A percentile compares a stretch with the other conserved stretches of the same genome.
phyloP scores from a whole-genome alignment of 2,113 vertebrate species.

The Naja naja region DNA sequence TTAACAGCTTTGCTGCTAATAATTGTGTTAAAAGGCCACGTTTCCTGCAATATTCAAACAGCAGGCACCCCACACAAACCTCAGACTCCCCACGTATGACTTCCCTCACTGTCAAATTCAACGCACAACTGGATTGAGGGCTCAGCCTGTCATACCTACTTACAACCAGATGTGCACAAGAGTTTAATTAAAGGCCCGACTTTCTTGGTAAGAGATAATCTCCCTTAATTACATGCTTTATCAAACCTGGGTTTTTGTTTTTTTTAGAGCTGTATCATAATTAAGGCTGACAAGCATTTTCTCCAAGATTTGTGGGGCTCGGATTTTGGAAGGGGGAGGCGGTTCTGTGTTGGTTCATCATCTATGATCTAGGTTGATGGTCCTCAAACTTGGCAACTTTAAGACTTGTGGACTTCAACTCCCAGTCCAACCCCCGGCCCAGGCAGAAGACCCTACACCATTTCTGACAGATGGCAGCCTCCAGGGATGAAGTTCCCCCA shows the following conservation, averaged over 20 bases:
- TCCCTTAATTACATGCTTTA: constrained; percentile 64
- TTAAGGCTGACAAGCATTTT: constrained; percentile 51
- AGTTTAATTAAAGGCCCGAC: constrained; percentile 60
- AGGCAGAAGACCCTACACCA: too few relatives aligned
- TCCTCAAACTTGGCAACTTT: too few relatives aligned
- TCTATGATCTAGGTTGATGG: too few relatives aligned
- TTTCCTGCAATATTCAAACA: not conserved
- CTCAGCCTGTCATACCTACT: constrained; percentile 44
- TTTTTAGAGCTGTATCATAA: constrained; percentile 35
- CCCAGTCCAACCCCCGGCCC: too few relatives aligned
- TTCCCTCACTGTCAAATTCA: not conserved
- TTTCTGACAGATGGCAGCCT: too few relatives aligned
- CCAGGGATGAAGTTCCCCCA: too few relatives aligned
- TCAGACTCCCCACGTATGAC: not conserved
- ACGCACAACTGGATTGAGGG: constrained; percentile 43
- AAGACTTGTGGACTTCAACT: too few relatives aligned
- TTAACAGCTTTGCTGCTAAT: not conserved
- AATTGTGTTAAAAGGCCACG: not conserved
- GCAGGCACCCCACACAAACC: not conserved
- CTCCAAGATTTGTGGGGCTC: constrained; percentile 31
- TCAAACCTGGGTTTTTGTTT: constrained; percentile 40
- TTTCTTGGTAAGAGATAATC: constrained; percentile 52
- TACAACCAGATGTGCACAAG: constrained; percentile 48
- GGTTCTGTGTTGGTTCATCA: not conserved
- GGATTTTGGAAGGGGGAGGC: not conserved